These are phyloP conservation scores for Crotalus tigris DNA, from an alignment of 2,113 vertebrate genomes.

Conservation along the genomic window DNA sequence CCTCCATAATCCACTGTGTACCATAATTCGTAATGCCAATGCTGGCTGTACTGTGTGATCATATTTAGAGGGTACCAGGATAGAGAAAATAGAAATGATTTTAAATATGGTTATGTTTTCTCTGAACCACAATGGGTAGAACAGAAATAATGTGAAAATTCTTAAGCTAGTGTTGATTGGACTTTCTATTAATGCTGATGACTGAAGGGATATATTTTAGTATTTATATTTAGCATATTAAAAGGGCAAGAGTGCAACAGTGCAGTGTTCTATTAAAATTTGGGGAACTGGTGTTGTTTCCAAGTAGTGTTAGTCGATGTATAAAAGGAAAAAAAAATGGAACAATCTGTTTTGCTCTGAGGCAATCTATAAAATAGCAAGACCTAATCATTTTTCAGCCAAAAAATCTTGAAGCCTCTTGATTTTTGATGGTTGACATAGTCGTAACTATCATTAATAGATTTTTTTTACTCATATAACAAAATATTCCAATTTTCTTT, in stretches of 20 bases:
- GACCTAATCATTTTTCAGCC: not conserved
- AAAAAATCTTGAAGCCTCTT: not conserved
- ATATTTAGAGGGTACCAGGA: not conserved
- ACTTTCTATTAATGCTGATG: conserved; percentile 9
- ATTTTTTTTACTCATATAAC: not conserved
- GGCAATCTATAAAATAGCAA: not conserved
- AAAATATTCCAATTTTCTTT: not conserved
- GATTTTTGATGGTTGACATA: not conserved
- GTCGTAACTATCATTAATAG: not conserved
- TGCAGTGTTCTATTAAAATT: not conserved
- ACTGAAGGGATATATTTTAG: not conserved
- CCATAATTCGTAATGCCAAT: not conserved
- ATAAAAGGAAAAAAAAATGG: not conserved
- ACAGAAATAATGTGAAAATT: not conserved
- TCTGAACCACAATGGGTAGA: conserved; percentile 14
- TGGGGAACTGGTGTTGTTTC: not conserved
- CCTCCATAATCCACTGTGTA: not conserved
- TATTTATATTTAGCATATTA: not conserved
- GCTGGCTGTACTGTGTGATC: not conserved
- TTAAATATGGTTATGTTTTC: conserved; percentile 21
- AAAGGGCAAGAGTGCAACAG: not conserved
- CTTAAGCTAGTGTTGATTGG: not conserved
- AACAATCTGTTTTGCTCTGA: not conserved
- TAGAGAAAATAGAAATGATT: conserved; percentile 13
- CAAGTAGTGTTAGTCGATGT: not conserved